Evolutionary conservation across 2,888 invertebrate species (phyloP).

Genomic region (Tetheella fluctuosa): DNA sequence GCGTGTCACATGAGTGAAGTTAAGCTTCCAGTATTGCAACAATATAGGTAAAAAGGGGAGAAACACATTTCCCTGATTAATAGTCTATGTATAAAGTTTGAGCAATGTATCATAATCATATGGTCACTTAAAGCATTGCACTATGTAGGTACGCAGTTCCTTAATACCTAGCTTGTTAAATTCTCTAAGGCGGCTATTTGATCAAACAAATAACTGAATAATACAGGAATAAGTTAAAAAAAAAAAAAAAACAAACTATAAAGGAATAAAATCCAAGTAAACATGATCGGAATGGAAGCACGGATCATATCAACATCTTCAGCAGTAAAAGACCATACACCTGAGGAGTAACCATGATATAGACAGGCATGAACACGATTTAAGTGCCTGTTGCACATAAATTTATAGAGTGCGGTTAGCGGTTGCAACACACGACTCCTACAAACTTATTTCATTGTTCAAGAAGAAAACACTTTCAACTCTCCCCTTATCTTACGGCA

Average conservation of each 20-base stretch:
- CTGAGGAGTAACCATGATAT: slow-evolving; percentile 1
- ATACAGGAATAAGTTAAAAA: too few relatives aligned
- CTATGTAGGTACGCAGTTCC: not conserved
- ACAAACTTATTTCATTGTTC: slow-evolving; percentile 61
- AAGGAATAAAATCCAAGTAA: not conserved
- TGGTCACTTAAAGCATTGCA: not conserved
- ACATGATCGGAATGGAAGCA: too few relatives aligned
- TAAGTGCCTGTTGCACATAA: slow-evolving; percentile 45
- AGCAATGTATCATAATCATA: not conserved
- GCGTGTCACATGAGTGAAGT: slow-evolving; percentile 19
- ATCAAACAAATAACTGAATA: too few relatives aligned
- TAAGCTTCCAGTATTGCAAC: slow-evolving; percentile 20
- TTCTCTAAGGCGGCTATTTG: too few relatives aligned
- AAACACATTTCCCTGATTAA: slow-evolving; percentile 15
- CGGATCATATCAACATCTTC: too few relatives aligned
- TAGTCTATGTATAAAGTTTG: not conserved
- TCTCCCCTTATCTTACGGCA: slow-evolving; percentile 50
- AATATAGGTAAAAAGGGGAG: slow-evolving; percentile 17
- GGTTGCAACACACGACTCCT: slow-evolving; percentile 49
- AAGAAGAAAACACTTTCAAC: slow-evolving; percentile 47
- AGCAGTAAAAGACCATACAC: not conserved
- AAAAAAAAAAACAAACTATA: too few relatives aligned
- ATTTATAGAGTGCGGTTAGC: slow-evolving; percentile 49
- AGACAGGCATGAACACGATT: slow-evolving; percentile 37
- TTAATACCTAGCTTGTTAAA: not conserved